phyloP scores from a whole-genome alignment of 2,797 vertebrate genomes.

The Lutjanus argentimaculatus region DNA sequence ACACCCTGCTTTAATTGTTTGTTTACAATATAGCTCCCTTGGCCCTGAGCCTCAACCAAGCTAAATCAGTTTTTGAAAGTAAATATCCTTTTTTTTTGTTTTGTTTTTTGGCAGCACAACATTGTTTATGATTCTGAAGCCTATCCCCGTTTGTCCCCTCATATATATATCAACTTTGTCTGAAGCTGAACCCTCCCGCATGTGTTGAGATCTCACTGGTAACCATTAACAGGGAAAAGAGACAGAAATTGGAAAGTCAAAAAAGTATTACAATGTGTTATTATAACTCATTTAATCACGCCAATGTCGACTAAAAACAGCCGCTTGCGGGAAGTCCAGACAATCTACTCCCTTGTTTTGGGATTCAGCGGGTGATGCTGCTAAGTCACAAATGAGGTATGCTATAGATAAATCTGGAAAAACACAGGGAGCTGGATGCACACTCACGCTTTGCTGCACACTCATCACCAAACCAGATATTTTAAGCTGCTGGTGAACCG shows the following conservation, averaged over 20 bases:
- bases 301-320: conserved; percentile 27
- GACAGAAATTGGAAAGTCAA: conserved; percentile 1
- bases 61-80: conserved; percentile 38
- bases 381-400: conserved; percentile 52
- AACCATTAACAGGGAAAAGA: not conserved
- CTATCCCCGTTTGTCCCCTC: conserved; percentile 26
- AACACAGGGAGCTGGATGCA: conserved; percentile 31
- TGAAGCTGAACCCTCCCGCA: not conserved
- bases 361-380: conserved; percentile 27
- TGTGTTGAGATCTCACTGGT: not conserved
- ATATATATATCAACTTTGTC: conserved; percentile 10
- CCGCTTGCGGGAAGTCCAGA: conserved; percentile 16
- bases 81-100: not conserved
- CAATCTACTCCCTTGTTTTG: conserved; percentile 44
- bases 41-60: conserved; percentile 32
- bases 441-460: conserved; percentile 22
- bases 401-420: conserved; percentile 42
- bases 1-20: conserved; percentile 56
- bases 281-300: conserved; percentile 41
- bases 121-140: conserved; percentile 42
- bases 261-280: conserved; percentile 17
- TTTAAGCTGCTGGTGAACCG: conserved; percentile 39
- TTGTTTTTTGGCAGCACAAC: conserved; percentile 37
- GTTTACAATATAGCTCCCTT: conserved; percentile 51
- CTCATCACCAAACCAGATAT: conserved; percentile 38